Percentiles rank a stretch among this genome's conserved stretches.
Conservation (phyloP, 2,797 vertebrate genomes). For the Thripadectes ignobilis region DNA sequence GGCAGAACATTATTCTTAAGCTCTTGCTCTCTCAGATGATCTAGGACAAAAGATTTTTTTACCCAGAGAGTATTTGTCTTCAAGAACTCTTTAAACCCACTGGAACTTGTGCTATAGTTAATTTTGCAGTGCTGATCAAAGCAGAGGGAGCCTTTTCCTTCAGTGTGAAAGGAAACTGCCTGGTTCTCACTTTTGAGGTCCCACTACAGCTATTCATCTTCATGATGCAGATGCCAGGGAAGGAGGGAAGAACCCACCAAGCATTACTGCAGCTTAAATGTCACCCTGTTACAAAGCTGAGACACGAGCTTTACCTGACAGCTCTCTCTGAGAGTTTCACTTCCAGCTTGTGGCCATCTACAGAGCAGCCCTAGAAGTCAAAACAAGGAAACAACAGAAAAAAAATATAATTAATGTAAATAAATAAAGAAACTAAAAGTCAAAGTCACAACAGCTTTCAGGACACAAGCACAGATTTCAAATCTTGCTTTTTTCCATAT, state of each 20-base stretch:
- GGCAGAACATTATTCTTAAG: not conserved
- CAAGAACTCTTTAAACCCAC: not conserved
- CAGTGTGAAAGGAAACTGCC: not conserved
- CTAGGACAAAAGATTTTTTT: not conserved
- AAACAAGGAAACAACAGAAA: not conserved
- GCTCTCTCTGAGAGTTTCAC: conserved; percentile 92
- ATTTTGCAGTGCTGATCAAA: not conserved
- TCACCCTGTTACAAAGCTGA: not conserved
- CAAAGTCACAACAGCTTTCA: not conserved
- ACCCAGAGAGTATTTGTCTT: not conserved
- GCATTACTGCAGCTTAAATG: not conserved
- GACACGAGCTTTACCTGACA: conserved; percentile 78
- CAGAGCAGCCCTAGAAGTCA: conserved; percentile 79
- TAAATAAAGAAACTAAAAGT: not conserved
- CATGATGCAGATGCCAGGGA: not conserved
- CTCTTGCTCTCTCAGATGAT: not conserved
- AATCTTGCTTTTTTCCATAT: not conserved
- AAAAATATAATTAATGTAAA: rapidly evolving
- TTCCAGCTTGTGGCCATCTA: conserved; percentile 90
- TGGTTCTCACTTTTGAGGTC: not conserved
- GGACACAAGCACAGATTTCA: not conserved
- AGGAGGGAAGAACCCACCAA: not conserved
- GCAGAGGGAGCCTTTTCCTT: not conserved
- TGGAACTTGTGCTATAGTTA: not conserved
- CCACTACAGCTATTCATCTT: not conserved